Base-by-base conservation (phyloP, 2,888 invertebrate genomes). In the Uloborus plumipes region DNA sequence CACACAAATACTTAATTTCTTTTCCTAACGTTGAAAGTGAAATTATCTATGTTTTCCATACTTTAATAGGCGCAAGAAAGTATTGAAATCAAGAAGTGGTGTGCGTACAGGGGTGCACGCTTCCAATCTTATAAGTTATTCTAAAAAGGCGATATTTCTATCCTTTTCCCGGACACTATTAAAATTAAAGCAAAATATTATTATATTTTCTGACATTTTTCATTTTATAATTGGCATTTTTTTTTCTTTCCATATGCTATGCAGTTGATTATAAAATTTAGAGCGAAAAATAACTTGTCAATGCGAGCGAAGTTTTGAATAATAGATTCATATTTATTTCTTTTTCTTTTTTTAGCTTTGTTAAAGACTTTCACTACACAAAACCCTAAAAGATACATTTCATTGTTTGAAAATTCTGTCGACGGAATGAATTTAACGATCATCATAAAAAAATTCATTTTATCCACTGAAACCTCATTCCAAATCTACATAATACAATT, bases 401-500 rank as follows among this genome's bases (percentile, higher is more conserved):
- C 66, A 13, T 31, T 82, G 22, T 76, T 82, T 26, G 66, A 71
- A 50, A 71, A 31, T 59, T 47, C 66, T 15, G 49, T 14, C 26
- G 77, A 67, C 18, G 66, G 67, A n/a, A 11, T 53, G 4, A 77
- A 66, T 18, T 73, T 83, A 18, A 39, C 67, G 11, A n/a, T 20
- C 16, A 49, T 77, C n/a, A 62, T 69, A 9, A 77, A 77, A 61
- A 83, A 83, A 39, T 62, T 77, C 26, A 58, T 83, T 31, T n/a
- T 83, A 14, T 62, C 77, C 9, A 1, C 22, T n/a, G 72, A 77
- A 39, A 13, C 61, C 0, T 7, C 39, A 13, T 64, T 83, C 69
- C 83, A 83, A 77, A 66, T 77, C 4, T 55, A 62, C n/a, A 62
- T 69, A 9, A 39, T 75, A 13, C 83, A 83, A 22, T 77, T 67